These are phyloP conservation scores for Grallaria varia DNA, from an alignment of 2,113 vertebrate genomes.

Conservation along the genomic window DNA sequence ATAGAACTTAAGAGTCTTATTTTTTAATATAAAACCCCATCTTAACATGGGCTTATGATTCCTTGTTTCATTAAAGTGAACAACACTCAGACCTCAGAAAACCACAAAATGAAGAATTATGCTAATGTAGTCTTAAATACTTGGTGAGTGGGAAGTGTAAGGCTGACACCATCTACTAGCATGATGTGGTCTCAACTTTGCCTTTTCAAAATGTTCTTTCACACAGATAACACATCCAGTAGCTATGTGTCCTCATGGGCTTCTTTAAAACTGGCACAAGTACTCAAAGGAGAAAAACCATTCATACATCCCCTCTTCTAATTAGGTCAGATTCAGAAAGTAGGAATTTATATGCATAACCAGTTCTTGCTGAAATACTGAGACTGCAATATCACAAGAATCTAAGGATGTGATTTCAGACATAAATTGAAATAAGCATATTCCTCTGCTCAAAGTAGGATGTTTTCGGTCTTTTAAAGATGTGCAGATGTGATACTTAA, in stretches of 20 bases:
- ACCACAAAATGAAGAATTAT: not conserved
- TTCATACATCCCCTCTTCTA: not conserved
- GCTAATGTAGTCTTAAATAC: not conserved
- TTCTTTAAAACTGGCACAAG: not conserved
- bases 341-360: not conserved
- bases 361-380: not conserved
- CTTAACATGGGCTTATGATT: not conserved
- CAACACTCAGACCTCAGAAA: not conserved
- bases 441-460: not conserved
- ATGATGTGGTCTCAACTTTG: not conserved
- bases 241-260: not conserved
- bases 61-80: not conserved
- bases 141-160: not conserved
- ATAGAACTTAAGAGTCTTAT: not conserved
- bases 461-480: not conserved
- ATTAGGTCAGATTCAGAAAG: not conserved
- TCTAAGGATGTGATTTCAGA: not conserved
- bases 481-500: not conserved
- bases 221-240: not conserved
- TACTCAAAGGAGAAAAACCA: not conserved
- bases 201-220: not conserved
- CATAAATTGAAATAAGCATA: not conserved
- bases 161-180: not conserved
- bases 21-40: not conserved
- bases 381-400: not conserved